A percentile compares a stretch with the other conserved stretches of the same genome.
Evolutionary conservation across 2,888 invertebrate genomes (phyloP).

Genomic region (Lingula anatina): DNA sequence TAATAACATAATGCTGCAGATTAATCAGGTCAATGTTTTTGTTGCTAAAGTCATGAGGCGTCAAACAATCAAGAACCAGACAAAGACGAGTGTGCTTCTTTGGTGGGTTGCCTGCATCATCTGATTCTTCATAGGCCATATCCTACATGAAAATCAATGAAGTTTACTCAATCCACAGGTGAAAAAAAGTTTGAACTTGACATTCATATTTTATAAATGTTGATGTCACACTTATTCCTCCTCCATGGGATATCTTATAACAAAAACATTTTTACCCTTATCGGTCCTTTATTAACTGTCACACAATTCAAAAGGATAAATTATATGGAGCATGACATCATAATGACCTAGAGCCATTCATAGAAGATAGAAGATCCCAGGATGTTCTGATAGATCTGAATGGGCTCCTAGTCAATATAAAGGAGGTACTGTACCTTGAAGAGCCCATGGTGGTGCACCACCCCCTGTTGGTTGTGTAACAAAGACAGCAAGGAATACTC

Average conservation of each 20-base stretch:
- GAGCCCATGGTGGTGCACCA: constrained; percentile 71
- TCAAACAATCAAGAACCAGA: constrained; percentile 69
- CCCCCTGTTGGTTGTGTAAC: constrained; percentile 66
- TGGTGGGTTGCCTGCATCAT: constrained; percentile 56
- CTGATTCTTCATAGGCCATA: constrained; percentile 64
- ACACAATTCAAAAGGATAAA: too few species aligned
- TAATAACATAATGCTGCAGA: constrained; percentile 64
- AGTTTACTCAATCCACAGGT: not conserved
- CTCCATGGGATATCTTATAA: too few species aligned
- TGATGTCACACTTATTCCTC: too few species aligned
- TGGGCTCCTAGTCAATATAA: too few species aligned
- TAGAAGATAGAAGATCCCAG: too few species aligned
- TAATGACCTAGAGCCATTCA: too few species aligned
- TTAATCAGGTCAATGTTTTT: constrained; percentile 51
- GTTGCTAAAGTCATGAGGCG: constrained; percentile 63
- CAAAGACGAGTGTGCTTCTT: constrained; percentile 59
- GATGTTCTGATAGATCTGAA: too few species aligned
- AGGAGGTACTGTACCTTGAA: constrained; percentile 70
- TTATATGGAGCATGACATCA: too few species aligned
- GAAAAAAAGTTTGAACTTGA: too few species aligned
- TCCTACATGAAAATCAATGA: constrained; percentile 57
- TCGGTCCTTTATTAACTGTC: too few species aligned
- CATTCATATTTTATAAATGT: too few species aligned
- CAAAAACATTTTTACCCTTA: too few species aligned
- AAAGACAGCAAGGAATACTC: constrained; percentile 70